A percentile compares a stretch with the other conserved stretches of the same genome.
Conservation (phyloP, 2,888 invertebrate species). For the Cacoxenus indagator region DNA sequence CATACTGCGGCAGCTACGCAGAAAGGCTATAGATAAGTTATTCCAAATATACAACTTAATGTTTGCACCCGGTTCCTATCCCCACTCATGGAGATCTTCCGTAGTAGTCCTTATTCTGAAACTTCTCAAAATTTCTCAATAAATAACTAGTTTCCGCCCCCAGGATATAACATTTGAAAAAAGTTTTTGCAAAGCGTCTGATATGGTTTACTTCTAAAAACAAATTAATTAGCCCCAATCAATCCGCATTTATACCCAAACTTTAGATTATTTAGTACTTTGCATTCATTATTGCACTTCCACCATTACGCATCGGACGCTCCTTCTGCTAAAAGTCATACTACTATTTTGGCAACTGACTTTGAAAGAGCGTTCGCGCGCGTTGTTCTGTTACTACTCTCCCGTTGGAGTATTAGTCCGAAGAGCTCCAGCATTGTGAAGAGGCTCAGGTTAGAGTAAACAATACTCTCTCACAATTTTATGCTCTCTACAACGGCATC, state of each 20-base stretch:
- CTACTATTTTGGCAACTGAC: too few relatives aligned
- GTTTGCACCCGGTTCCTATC: background rate
- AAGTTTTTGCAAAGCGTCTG: background rate
- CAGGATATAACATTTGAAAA: background rate
- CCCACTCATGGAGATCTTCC: background rate
- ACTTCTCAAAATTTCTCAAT: background rate
- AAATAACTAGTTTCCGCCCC: background rate
- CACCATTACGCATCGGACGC: background rate
- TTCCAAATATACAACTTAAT: background rate
- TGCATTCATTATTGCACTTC: background rate
- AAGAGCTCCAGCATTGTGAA: too few relatives aligned
- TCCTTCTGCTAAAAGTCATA: background rate
- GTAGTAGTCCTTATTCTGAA: background rate
- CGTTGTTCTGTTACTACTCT: background rate
- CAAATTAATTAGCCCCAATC: background rate
- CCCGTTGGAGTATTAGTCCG: too few relatives aligned
- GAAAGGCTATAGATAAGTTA: background rate
- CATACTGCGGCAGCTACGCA: background rate
- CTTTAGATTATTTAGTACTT: background rate
- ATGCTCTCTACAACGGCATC: too few relatives aligned
- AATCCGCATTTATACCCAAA: background rate
- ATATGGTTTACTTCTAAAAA: background rate
- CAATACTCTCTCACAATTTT: too few relatives aligned
- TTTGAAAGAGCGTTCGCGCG: too few relatives aligned
- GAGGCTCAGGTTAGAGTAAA: too few relatives aligned